phyloP scores from a whole-genome alignment of 2,888 invertebrate genomes.

The Epistrophe eligans region DNA sequence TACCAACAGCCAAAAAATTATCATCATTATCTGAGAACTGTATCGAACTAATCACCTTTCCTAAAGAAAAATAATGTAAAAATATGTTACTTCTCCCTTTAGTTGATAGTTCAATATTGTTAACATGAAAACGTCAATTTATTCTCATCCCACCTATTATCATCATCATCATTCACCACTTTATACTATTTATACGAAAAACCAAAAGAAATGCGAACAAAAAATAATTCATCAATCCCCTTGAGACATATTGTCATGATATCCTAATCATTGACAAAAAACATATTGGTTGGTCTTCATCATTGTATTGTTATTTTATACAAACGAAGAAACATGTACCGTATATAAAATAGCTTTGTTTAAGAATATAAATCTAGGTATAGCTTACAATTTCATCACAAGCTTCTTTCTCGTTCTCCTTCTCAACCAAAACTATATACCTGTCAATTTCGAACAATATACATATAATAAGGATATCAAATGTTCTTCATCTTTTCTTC shows the following conservation, averaged over 20 bases:
- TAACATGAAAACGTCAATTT: background rate
- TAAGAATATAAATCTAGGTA: background rate
- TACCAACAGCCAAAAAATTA: no score
- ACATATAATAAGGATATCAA: slow-evolving; percentile 53
- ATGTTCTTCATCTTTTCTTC: slow-evolving; percentile 77
- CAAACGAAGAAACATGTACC: slow-evolving; percentile 13
- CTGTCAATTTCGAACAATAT: slow-evolving; percentile 42
- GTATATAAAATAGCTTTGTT: slow-evolving; percentile 26
- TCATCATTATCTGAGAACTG: background rate
- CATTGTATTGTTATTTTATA: slow-evolving; percentile 39
- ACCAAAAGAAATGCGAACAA: slow-evolving; percentile 2
- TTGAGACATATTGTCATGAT: slow-evolving; percentile 41
- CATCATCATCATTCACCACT: background rate
- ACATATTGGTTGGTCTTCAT: slow-evolving; percentile 33
- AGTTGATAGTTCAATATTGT: background rate
- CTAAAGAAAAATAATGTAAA: slow-evolving; percentile 4
- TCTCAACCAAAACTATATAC: background rate
- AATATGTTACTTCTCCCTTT: background rate
- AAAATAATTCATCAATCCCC: slow-evolving; percentile 42
- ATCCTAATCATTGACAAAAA: slow-evolving; percentile 58
- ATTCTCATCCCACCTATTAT: background rate
- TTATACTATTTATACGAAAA: background rate
- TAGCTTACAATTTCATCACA: slow-evolving; percentile 7
- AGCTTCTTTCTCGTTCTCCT: background rate
- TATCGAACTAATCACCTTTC: background rate